Percentiles rank a stretch among this genome's conserved stretches.
These are phyloP conservation scores for Psilanteris sp. DNA, from an alignment of 1,140 invertebrate species.

Conservation along the genomic window DNA sequence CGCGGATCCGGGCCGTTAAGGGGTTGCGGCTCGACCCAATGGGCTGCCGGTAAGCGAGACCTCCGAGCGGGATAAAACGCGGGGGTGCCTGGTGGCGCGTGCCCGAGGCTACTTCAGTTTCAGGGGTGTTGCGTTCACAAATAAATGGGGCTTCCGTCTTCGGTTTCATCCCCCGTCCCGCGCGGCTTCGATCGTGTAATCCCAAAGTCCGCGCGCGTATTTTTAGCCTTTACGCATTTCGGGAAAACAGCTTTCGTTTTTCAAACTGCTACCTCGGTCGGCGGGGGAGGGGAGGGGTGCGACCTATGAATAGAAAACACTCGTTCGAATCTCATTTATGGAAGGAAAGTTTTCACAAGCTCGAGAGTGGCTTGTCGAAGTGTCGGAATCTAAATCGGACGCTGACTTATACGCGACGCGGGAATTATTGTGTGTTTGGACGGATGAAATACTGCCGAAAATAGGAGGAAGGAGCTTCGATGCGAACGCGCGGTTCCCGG, in stretches of 20 bases:
- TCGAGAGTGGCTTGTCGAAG: conserved; percentile 29
- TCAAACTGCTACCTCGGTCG: too few species aligned
- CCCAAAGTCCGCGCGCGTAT: conserved; percentile 56
- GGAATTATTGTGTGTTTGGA: conserved; percentile 34
- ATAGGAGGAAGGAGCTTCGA: conserved; percentile 21
- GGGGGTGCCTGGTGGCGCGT: conserved; percentile 71
- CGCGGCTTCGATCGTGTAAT: conserved; percentile 8
- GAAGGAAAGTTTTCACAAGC: conserved; percentile 50
- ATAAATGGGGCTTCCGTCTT: conserved; percentile 78
- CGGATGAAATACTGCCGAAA: conserved; percentile 33
- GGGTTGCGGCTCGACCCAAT: conserved; percentile 39
- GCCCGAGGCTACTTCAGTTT: conserved; percentile 74
- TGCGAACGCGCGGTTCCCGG: conserved; percentile 17
- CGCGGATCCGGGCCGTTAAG: conserved; percentile 30
- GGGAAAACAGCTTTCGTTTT: conserved; percentile 71
- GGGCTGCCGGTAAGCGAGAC: conserved; percentile 24
- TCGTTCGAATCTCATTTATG: conserved; percentile 62
- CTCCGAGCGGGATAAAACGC: conserved; percentile 43
- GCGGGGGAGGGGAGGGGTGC: conserved; percentile 32
- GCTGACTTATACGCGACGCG: conserved; percentile 17
- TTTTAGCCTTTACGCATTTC: conserved; percentile 70
- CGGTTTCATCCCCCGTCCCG: conserved; percentile 54
- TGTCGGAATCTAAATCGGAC: conserved; percentile 48
- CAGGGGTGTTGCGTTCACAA: conserved; percentile 75
- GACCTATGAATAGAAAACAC: conserved; percentile 73